Evolutionary conservation across 2,797 vertebrate species (phyloP).

Genomic region (Sebastes nivosus): DNA sequence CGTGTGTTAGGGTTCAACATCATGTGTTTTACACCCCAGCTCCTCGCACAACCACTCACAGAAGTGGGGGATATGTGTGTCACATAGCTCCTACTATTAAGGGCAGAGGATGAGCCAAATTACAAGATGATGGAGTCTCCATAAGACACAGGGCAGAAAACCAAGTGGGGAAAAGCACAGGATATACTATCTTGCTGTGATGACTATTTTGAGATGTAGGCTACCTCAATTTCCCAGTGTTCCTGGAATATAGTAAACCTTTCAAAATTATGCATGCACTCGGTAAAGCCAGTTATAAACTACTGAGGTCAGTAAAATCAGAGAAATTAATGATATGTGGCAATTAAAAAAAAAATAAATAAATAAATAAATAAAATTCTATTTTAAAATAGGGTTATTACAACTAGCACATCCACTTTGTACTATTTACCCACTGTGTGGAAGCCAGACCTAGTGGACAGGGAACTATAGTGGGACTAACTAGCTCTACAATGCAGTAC

Average conservation of each 20-base stretch:
- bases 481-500: background rate
- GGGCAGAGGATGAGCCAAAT: conserved; percentile 57
- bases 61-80: conserved; percentile 18
- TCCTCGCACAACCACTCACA: conserved; percentile 6
- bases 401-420: background rate
- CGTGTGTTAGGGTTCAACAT: conserved; percentile 17
- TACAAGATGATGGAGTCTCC: conserved; percentile 60
- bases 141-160: conserved; percentile 52
- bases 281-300: background rate
- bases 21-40: conserved; percentile 28
- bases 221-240: conserved; percentile 25
- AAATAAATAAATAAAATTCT: background rate
- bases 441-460: background rate
- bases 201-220: conserved; percentile 38
- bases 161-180: conserved; percentile 43
- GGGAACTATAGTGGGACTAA: background rate
- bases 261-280: conserved; percentile 1
- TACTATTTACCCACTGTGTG: too few relatives aligned
- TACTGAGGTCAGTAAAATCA: conserved; percentile 3
- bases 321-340: background rate
- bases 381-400: background rate
- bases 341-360: background rate
- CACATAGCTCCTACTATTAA: conserved; percentile 58
- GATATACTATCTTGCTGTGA: conserved; percentile 17
- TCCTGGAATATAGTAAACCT: background rate